Evolutionary conservation across 2,888 invertebrate species (phyloP), one percentile per base, ranked within the genome.

Genomic region (Mesoligia furuncula): DNA sequence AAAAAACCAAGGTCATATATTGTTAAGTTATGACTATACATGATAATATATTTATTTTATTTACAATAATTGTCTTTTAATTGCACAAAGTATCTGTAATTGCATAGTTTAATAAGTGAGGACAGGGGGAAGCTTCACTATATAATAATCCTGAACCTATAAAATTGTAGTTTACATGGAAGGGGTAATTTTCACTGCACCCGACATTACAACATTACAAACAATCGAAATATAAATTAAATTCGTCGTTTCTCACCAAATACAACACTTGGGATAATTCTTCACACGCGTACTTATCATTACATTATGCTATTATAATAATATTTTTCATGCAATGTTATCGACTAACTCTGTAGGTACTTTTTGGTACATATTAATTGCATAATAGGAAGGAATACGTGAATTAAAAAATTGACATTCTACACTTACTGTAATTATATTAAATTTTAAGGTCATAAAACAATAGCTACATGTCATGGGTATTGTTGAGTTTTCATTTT

Each of bases 371-470:
- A 92, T 92, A 91, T 91, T 95, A 96, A 95, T 96, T 96, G 95
- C 92, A 92, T 95, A 94, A 89, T 91, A 95, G 95, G 96, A 96
- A 96, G 96, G 96, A 96, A 93, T 94, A 91, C 91, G 93, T 95
- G 92, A 93, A 95, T 95, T 90, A 92, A 94, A 92, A 95, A 95
- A 95, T 96, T 96, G 95, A 96, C 96, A 86, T 89, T 87, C 93
- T 94, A 94, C 91, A 62, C 90, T 91, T 92, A 88, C n/a, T 74
- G 71, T 83, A 79, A 87, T 83, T 74, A 83, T 77, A 79, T 77
- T 85, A 71, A 73, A 75, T 66, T 75, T 86, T 74, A 70, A 57
- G 54, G 73, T 71, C 51, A 67, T 71, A n/a, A 77, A 85, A 81
- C 48, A 81, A 87, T 79, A 70, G 68, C 72, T 87, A 87, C 66